Conservation (phyloP, 2,797 vertebrate genomes). For the Pipistrellus kuhlii region DNA sequence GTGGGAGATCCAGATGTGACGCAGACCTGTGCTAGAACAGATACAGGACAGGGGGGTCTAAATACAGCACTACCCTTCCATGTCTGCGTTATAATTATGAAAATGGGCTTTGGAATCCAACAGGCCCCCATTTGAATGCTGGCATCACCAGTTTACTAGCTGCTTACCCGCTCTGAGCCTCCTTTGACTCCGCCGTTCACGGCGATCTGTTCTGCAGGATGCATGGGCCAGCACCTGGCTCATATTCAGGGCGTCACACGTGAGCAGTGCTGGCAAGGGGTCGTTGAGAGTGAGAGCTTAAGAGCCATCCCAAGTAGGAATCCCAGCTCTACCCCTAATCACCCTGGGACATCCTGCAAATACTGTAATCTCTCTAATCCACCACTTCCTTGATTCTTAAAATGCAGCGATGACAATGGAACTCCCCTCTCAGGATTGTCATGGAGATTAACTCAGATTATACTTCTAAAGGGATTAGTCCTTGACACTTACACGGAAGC, state of each 20-base stretch:
- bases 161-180: not conserved
- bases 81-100: rapidly evolving
- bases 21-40: not conserved
- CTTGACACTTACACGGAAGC: not conserved
- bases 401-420: not conserved
- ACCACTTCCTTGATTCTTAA: not conserved
- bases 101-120: not conserved
- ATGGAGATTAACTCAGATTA: not conserved
- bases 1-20: not conserved
- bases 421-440: conserved; percentile 8
- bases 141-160: not conserved
- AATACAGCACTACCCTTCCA: not conserved
- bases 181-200: rapidly evolving
- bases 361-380: conserved; percentile 29
- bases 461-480: not conserved
- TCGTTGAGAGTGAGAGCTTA: not conserved
- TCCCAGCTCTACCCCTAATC: not conserved
- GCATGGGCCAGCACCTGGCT: not conserved
- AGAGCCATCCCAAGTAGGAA: not conserved
- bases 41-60: not conserved
- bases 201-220: not conserved
- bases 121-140: not conserved
- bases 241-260: not conserved
- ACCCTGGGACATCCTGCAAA: rapidly evolving
- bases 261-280: not conserved